phyloP scores from a whole-genome alignment of 2,888 invertebrate species.

The Urechis unicinctus region DNA sequence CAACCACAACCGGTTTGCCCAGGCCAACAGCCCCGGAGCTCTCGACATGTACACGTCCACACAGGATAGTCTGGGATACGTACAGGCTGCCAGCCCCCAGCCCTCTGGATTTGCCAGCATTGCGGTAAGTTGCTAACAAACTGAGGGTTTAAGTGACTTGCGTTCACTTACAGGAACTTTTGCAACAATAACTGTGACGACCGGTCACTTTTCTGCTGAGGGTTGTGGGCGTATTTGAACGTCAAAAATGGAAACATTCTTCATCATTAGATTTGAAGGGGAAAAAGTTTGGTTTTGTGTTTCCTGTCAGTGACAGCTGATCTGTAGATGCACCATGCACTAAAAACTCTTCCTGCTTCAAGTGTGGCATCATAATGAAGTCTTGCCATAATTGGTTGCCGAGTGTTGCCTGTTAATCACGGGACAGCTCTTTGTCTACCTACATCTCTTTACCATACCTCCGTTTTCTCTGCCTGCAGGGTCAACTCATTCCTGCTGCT shows the following conservation, averaged over 20 bases:
- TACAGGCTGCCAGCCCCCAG: slow-evolving; percentile 93
- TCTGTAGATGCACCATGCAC: too few species aligned
- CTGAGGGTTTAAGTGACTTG: neutral
- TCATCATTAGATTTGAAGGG: too few species aligned
- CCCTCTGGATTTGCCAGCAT: slow-evolving; percentile 80
- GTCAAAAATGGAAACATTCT: too few species aligned
- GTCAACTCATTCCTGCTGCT: slow-evolving; percentile 94
- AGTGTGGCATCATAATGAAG: too few species aligned
- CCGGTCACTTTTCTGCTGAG: neutral
- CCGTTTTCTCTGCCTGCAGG: slow-evolving; percentile 57
- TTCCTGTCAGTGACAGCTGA: too few species aligned
- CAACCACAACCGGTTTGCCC: slow-evolving; percentile 68
- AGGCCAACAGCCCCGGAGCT: slow-evolving; percentile 86
- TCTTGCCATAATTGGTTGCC: too few species aligned
- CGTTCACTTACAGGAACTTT: too few species aligned
- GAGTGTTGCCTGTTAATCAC: too few species aligned
- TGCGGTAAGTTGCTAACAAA: slow-evolving; percentile 15
- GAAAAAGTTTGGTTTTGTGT: too few species aligned
- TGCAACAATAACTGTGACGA: neutral
- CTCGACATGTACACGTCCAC: slow-evolving; percentile 84
- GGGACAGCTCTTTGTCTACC: neutral
- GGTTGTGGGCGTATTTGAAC: too few species aligned
- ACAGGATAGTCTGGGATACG: slow-evolving; percentile 80
- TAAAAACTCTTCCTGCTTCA: too few species aligned
- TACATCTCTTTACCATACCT: neutral